Evolutionary conservation across 2,888 invertebrate genomes (phyloP).

Genomic region (Lysandra coridon): DNA sequence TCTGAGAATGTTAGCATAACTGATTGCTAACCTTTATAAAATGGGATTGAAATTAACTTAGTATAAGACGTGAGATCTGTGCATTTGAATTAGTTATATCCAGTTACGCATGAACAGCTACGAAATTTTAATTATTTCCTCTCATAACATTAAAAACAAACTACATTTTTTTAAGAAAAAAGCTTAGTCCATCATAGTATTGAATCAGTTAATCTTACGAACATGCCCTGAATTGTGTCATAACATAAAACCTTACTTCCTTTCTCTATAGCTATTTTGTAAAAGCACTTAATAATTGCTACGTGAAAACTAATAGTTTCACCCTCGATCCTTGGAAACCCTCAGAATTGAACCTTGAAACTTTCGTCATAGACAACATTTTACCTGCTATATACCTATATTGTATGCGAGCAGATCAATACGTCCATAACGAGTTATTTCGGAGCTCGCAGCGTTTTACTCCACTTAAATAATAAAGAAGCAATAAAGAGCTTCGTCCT

Average conservation of each 20-base stretch:
- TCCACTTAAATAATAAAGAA: conserved; percentile 74
- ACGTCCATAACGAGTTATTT: conserved; percentile 2
- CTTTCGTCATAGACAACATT: background rate
- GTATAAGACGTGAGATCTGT: too few relatives aligned
- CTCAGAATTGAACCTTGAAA: background rate
- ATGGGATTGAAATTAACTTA: too few relatives aligned
- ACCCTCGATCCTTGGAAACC: background rate
- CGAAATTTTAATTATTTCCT: too few relatives aligned
- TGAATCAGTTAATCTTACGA: too few relatives aligned
- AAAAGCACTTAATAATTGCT: background rate
- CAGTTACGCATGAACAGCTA: too few relatives aligned
- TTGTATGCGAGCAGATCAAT: background rate
- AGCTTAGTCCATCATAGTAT: too few relatives aligned
- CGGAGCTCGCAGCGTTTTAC: conserved; percentile 42
- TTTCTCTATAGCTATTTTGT: background rate
- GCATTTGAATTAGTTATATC: too few relatives aligned
- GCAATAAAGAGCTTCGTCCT: conserved; percentile 77
- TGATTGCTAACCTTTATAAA: too few relatives aligned
- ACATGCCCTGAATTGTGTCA: too few relatives aligned
- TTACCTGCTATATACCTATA: background rate
- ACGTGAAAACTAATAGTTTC: background rate
- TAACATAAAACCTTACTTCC: background rate
- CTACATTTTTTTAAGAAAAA: too few relatives aligned
- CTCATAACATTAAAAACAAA: too few relatives aligned
- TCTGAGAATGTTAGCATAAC: too few relatives aligned